These are phyloP conservation scores for Podabrus alpinus DNA, from an alignment of 2,888 invertebrate species.

Conservation along the genomic window DNA sequence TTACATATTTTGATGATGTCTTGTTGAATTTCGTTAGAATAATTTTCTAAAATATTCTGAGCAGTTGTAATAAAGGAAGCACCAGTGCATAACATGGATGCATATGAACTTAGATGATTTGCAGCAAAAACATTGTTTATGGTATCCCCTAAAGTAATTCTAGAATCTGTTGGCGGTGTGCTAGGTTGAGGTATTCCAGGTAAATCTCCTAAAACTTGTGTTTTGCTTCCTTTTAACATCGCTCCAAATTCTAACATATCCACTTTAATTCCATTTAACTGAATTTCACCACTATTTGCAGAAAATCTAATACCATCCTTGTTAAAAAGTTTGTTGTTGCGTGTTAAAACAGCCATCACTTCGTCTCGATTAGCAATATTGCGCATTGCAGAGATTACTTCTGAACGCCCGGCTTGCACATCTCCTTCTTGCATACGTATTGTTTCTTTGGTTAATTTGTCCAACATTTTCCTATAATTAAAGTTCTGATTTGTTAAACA, in stretches of 20 bases:
- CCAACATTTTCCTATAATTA: slow-evolving; percentile 61
- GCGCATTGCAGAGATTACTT: slow-evolving; percentile 61
- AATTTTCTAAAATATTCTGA: slow-evolving; percentile 1
- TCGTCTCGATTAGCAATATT: slow-evolving; percentile 62
- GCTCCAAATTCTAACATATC: slow-evolving; percentile 43
- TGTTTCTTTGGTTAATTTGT: slow-evolving; percentile 62
- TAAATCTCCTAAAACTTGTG: slow-evolving; percentile 33
- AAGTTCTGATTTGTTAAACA: neutral
- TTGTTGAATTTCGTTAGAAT: slow-evolving; percentile 13
- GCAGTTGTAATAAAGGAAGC: neutral
- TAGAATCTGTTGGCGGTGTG: neutral
- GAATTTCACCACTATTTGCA: slow-evolving; percentile 42
- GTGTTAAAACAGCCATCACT: slow-evolving; percentile 60
- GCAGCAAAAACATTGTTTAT: neutral
- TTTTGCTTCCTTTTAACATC: slow-evolving; percentile 38
- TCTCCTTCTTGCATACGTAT: slow-evolving; percentile 56
- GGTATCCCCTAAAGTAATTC: neutral
- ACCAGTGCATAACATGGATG: neutral
- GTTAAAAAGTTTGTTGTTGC: slow-evolving; percentile 61
- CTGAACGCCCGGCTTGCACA: slow-evolving; percentile 56
- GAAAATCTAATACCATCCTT: slow-evolving; percentile 53
- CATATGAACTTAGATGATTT: neutral
- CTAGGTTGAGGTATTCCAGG: slow-evolving; percentile 21
- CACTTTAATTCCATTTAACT: slow-evolving; percentile 42
- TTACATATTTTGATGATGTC: slow-evolving; percentile 18